phyloP scores from a whole-genome alignment of 2,113 vertebrate genomes.

The Protobothrops mucrosquamatus region DNA sequence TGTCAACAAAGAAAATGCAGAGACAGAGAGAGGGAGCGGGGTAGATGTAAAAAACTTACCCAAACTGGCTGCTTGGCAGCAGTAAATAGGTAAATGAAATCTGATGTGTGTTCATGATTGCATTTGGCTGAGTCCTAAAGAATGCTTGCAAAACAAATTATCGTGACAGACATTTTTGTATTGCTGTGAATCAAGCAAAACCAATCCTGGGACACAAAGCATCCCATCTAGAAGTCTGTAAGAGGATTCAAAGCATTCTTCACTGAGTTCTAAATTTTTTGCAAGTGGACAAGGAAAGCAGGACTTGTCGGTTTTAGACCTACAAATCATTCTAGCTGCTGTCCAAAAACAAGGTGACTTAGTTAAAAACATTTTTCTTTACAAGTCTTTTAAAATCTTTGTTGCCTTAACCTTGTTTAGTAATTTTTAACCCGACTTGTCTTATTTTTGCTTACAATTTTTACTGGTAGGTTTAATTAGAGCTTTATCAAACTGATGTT shows the following conservation, averaged over 20 bases:
- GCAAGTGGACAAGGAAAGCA: neutral
- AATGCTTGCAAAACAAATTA: neutral
- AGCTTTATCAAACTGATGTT: neutral
- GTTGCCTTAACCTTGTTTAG: neutral
- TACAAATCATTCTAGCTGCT: neutral
- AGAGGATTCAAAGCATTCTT: neutral
- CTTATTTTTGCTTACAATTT: neutral
- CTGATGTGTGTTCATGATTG: neutral
- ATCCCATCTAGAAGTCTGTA: neutral
- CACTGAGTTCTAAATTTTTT: neutral
- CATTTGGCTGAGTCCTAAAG: neutral
- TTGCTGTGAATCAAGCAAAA: neutral
- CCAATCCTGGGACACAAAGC: neutral
- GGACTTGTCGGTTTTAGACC: neutral
- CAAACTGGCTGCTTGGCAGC: neutral
- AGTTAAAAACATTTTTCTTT: neutral
- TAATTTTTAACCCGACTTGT: neutral
- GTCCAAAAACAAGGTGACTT: neutral
- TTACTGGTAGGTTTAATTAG: neutral
- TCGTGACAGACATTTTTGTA: neutral
- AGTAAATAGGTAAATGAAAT: neutral
- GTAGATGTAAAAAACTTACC: neutral
- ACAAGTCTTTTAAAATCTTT: neutral
- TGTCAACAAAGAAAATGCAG: neutral
- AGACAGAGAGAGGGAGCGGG: conserved; percentile 1